A percentile compares a stretch with the other conserved stretches of the same genome.
Evolutionary conservation across 2,797 vertebrate genomes (phyloP).

Genomic region (Silurus lanzhouensis): DNA sequence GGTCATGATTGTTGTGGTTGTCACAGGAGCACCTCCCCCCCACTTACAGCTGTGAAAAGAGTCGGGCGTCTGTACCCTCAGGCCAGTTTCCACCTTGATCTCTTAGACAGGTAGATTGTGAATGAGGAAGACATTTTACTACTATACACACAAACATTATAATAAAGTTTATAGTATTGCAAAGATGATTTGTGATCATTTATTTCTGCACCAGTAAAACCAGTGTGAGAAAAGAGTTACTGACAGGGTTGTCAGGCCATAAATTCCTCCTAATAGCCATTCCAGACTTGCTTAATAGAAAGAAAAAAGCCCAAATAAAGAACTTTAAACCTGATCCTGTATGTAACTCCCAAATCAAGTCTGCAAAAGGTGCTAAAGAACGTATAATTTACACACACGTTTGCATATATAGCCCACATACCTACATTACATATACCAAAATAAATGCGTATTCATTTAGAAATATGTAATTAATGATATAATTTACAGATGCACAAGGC

Average conservation of each 20-base stretch:
- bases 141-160: not conserved
- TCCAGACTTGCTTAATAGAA: not conserved
- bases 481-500: not conserved
- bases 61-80: slow-evolving; percentile 64
- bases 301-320: not conserved
- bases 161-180: not conserved
- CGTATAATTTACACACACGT: not conserved
- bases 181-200: not conserved
- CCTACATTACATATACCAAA: not conserved
- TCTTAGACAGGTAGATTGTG: slow-evolving; percentile 51
- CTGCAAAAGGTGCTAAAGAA: not conserved
- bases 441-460: not conserved
- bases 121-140: not conserved
- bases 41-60: slow-evolving; percentile 54
- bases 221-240: not conserved
- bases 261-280: not conserved
- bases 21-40: slow-evolving; percentile 50
- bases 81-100: slow-evolving; percentile 57
- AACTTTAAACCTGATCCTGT: not conserved
- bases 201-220: not conserved
- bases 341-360: not conserved
- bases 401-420: not conserved
- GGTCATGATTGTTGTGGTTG: slow-evolving; percentile 47
- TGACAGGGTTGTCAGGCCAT: not conserved
- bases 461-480: not conserved